phyloP scores from a whole-genome alignment of 2,797 vertebrate species.

The Gobionotothen gibberifrons region DNA sequence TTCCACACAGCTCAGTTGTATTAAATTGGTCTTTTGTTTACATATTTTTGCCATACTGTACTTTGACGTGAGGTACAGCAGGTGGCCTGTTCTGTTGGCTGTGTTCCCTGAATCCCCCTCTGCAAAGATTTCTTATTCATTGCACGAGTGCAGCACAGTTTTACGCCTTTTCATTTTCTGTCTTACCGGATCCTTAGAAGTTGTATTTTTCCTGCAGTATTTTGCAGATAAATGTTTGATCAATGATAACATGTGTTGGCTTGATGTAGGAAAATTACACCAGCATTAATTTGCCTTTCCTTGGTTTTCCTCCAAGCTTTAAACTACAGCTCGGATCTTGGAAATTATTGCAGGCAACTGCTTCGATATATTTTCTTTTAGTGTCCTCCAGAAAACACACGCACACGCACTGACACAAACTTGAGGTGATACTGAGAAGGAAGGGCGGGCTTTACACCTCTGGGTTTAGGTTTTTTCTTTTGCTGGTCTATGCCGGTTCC shows the following conservation, averaged over 20 bases:
- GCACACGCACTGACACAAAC: neutral
- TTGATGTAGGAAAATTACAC: constrained; percentile 33
- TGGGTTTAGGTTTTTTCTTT: constrained; percentile 34
- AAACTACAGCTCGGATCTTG: constrained; percentile 11
- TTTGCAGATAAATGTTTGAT: constrained; percentile 4
- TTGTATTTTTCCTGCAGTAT: neutral
- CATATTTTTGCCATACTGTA: constrained; percentile 40
- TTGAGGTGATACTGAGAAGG: constrained; percentile 20
- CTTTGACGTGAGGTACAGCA: constrained; percentile 42
- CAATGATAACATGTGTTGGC: neutral
- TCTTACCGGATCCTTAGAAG: neutral
- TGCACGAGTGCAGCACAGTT: constrained; percentile 27
- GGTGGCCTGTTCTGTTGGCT: constrained; percentile 70
- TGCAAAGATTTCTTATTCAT: constrained; percentile 43
- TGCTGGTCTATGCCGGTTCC: constrained; percentile 1
- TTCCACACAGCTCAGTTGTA: constrained; percentile 47
- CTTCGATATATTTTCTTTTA: constrained; percentile 15
- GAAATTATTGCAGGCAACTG: constrained; percentile 12
- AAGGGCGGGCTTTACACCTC: constrained; percentile 39
- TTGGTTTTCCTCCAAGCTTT: constrained; percentile 15
- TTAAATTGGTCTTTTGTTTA: constrained; percentile 62
- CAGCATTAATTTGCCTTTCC: constrained; percentile 19
- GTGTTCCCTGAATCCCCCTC: constrained; percentile 39
- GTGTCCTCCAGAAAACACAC: constrained; percentile 7
- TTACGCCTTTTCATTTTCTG: constrained; percentile 16